Evolutionary conservation across 1,140 invertebrate genomes (phyloP), one percentile per base, ranked within the genome.

Genomic region (Pachypeltis micranthus): DNA sequence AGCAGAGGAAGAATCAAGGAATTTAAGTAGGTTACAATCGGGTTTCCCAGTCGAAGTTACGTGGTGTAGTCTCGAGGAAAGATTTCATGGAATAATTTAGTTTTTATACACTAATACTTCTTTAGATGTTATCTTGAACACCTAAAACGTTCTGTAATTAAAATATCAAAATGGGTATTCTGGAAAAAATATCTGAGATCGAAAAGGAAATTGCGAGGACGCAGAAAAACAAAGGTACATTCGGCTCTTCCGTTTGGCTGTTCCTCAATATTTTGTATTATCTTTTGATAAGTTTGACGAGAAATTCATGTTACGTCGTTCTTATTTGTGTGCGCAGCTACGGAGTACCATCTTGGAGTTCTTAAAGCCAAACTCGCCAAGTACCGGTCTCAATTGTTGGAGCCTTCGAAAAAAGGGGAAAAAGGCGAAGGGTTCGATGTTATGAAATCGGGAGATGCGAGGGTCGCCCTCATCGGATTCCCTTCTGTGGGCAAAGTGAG

Each of bases 341-440:
- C 97, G 71, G 97, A 99, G 76, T 99, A 99, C 71, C 96, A 99
- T 83, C 83, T 99, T 76, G 96, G 97, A 28, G 78, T 99, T 29
- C 74, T 99, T 56, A 99, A 99, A 80, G 97, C 97, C 0, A 99
- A 99, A 79, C 78, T 99, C 72, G 96, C 97, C 0, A 99, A 98
- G 74, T 98, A 97, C 71, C 80, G 96, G 44, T 90, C 93, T 3
- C 93, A 98, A 72, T 75, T 99, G 16, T 74, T 99, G 28, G 96
- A 99, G 73, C 95, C 96, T 0, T 80, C 88, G 0, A 98, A 98
- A 75, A 91, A 94, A 72, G 87, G 89, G 31, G 92, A 96, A 70
- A 99, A 97, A 75, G 97, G 97, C 16, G 97, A 99, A 80, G 97
- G 97, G 10, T 99, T 99, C 77, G 97, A 99, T 87, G 97, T 99